These are phyloP conservation scores for Ommatoiulus sabulosus DNA, from an alignment of 2,888 invertebrate genomes.

Conservation along the genomic window DNA sequence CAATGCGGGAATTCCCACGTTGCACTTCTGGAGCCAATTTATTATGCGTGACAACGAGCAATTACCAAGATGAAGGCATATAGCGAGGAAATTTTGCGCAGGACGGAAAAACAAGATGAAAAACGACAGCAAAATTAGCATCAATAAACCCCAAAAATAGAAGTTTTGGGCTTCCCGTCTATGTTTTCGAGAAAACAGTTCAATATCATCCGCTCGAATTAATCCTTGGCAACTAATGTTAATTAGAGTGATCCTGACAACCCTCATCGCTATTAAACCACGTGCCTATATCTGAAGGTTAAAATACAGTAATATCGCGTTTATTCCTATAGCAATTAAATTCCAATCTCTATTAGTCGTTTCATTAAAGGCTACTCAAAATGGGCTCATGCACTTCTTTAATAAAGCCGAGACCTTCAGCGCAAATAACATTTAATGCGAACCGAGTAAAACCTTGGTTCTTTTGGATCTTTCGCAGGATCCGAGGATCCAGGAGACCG, in stretches of 20 bases:
- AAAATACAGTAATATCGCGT: not conserved
- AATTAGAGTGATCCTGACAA: not conserved
- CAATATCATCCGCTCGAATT: not conserved
- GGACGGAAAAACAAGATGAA: not conserved
- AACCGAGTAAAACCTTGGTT: not conserved
- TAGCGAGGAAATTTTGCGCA: not conserved
- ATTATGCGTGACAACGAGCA: not conserved
- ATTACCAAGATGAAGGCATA: not conserved
- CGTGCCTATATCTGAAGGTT: not conserved
- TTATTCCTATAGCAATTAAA: not conserved
- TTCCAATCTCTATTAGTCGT: slow-evolving; percentile 19
- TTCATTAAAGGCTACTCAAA: not conserved
- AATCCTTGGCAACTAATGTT: not conserved
- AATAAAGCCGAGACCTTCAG: not conserved
- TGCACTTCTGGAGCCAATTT: not conserved
- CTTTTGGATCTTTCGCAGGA: not conserved
- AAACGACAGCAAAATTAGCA: not conserved
- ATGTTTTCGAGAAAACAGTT: not conserved
- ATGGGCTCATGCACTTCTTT: not conserved
- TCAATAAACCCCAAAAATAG: not conserved
- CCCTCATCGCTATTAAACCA: not conserved
- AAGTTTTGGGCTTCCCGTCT: not conserved
- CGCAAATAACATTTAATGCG: not conserved
- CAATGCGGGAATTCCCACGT: too few species aligned
- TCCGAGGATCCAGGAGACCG: not conserved